Base-by-base conservation (phyloP, 2,888 invertebrate genomes). In the Amphipoea lucens region DNA sequence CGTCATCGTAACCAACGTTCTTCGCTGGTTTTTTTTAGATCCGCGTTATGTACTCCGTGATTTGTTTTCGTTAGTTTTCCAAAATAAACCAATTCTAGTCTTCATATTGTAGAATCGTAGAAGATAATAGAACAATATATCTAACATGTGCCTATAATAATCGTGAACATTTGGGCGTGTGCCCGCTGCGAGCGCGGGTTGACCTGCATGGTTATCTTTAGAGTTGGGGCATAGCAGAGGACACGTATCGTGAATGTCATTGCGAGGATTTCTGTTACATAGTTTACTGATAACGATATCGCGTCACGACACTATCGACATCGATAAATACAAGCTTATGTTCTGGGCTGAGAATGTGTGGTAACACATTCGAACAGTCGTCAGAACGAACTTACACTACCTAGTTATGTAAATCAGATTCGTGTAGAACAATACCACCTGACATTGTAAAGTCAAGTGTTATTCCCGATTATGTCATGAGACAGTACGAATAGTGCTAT, bases 191-290 rank as follows among this genome's bases (percentile, higher is more conserved):
- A 79, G 84, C 81, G 83, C 78, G 86, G 86, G 88, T 88, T 93
- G 95, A 95, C 94, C 94, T 91, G 91, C 82, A 78, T 88, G 92
- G 92, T 95, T 95, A 96, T 96, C 95, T 96, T 95, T 96, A 95
- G 95, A 93, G 92, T 90, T 90, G 92, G 91, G 92, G 87, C 92
- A 89, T 88, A 89, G 90, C 90, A 93, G 94, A 94, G 94, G 94
- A 93, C 94, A 92, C 91, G 89, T 87, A 90, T 82, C 82, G 84
- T 92, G 93, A 94, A 94, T 95, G 94, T 93, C 94, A 95, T 92
- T 90, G 92, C 86, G 87, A 90, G 84, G 88, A 90, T 90, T 92
- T 89, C 86, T 89, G 84, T 85, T 90, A 88, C 85, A 85, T 86
- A 87, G 82, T 82, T 79, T 74, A 87, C 87, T 85, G 92, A 93